A percentile compares a stretch with the other conserved stretches of the same genome.
Evolutionary conservation across 2,888 invertebrate genomes (phyloP).

Genomic region (Ormyrus nitidulus): DNA sequence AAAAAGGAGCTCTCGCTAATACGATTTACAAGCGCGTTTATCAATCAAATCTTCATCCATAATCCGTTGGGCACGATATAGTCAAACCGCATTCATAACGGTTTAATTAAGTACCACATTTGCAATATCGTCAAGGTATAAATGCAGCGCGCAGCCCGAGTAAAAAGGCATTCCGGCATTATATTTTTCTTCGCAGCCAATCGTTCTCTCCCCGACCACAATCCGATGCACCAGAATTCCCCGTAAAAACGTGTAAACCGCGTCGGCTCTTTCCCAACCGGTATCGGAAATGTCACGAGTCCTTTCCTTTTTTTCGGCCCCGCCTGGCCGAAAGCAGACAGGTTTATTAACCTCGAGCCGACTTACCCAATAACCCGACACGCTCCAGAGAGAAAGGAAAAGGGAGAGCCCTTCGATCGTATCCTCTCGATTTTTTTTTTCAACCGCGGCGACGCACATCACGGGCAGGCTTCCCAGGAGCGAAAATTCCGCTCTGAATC

Average conservation of each 20-base stretch:
- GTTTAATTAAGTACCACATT: neutral
- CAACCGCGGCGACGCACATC: neutral
- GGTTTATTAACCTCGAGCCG: neutral
- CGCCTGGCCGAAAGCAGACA: no score
- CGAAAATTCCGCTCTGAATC: constrained; percentile 38
- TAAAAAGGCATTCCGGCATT: no score
- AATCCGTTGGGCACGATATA: neutral
- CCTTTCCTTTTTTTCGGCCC: no score
- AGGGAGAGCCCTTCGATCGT: neutral
- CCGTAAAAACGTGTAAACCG: no score
- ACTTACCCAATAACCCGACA: constrained; percentile 35
- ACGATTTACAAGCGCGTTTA: no score
- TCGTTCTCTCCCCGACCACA: no score
- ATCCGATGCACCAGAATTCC: no score
- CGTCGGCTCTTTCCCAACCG: no score
- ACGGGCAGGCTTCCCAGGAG: constrained; percentile 4
- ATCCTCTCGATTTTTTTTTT: neutral
- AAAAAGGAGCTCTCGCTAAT: neutral
- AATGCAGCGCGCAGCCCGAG: neutral
- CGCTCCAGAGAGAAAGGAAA: constrained; percentile 27
- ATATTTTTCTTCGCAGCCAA: no score
- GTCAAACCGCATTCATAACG: neutral
- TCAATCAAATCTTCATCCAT: neutral
- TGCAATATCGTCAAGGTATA: neutral
- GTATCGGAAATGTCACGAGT: no score